Evolutionary conservation across 2,797 vertebrate species (phyloP).

Genomic region (Bucorvus abyssinicus): DNA sequence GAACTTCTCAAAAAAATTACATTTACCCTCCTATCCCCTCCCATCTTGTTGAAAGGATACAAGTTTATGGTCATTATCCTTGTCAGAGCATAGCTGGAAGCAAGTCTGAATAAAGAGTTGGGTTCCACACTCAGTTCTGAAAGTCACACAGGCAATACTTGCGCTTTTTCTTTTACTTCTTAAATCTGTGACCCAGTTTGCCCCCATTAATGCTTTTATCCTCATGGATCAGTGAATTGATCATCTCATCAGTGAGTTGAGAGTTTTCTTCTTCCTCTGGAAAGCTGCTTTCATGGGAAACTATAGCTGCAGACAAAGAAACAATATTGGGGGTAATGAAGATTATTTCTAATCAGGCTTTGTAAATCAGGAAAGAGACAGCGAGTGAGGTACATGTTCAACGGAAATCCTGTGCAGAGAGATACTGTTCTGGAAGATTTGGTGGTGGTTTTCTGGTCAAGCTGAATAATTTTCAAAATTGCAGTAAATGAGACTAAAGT

Average conservation of each 20-base stretch:
- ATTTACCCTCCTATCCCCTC: background rate
- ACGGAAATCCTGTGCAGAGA: background rate
- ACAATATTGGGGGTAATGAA: background rate
- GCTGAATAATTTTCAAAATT: background rate
- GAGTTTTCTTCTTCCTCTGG: background rate
- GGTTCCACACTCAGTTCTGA: background rate
- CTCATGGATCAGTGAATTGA: too few species aligned
- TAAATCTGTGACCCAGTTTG: background rate
- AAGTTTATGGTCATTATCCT: background rate
- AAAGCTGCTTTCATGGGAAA: background rate
- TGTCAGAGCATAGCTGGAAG: background rate
- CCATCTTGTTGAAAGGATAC: background rate
- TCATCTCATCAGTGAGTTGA: background rate
- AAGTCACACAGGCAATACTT: fast-evolving
- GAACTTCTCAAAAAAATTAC: background rate
- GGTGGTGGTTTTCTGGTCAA: background rate
- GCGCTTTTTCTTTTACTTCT: background rate
- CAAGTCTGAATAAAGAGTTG: background rate
- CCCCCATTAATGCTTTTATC: background rate
- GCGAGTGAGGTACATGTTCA: background rate
- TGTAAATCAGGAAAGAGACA: background rate
- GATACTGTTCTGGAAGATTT: background rate
- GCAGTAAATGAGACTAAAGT: background rate
- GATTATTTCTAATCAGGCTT: background rate
- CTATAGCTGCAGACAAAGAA: background rate